Conservation (phyloP, 1,140 invertebrate species). For the Bombus terrestris region DNA sequence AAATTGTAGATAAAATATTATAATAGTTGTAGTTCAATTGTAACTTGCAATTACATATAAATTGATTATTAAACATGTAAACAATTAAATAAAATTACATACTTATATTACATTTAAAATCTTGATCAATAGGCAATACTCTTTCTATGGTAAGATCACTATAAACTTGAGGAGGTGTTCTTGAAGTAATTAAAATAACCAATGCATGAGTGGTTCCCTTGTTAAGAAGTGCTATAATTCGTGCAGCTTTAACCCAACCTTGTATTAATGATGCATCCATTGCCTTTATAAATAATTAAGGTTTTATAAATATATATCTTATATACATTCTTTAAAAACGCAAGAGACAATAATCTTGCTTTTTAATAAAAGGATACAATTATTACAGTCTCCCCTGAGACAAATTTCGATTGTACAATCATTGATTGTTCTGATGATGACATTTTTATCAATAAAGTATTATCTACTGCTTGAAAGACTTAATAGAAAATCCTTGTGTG, state of each 20-base stretch:
- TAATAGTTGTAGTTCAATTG: neutral
- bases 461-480: neutral
- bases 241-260: conserved; percentile 82
- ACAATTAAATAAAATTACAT: conserved; percentile 41
- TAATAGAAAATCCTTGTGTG: conserved; percentile 4
- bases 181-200: conserved; percentile 85
- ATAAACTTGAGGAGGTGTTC: conserved; percentile 85
- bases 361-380: conserved; percentile 81
- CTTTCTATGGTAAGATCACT: conserved; percentile 89
- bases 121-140: conserved; percentile 89
- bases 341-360: conserved; percentile 13
- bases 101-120: conserved; percentile 90
- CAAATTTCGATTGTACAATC: conserved; percentile 86
- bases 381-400: conserved; percentile 84
- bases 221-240: conserved; percentile 87
- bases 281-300: conserved; percentile 71
- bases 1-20: conserved; percentile 1
- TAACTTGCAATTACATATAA: neutral
- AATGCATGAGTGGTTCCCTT: conserved; percentile 85
- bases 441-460: conserved; percentile 41
- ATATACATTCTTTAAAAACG: neutral
- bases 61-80: conserved; percentile 11
- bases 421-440: conserved; percentile 64
- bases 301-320: conserved; percentile 31
- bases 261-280: conserved; percentile 84